Base-by-base conservation (phyloP, 1,140 invertebrate species). In the Drosophila bifasciata region DNA sequence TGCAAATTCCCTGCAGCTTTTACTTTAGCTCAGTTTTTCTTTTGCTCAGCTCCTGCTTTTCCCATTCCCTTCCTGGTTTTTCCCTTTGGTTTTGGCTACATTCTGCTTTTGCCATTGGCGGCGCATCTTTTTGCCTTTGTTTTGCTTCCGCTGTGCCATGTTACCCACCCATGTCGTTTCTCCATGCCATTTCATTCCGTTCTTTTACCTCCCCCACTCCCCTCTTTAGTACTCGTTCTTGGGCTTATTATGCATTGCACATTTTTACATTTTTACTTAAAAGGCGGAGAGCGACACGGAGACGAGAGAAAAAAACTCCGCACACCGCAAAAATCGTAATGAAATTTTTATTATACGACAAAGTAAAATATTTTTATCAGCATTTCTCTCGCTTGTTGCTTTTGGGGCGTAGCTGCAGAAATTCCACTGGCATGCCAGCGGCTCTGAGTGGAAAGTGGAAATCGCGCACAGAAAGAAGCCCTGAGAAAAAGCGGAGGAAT, bases 321-420 rank as follows among this genome's bases (percentile, higher is more conserved):
- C 72, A 70, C 74, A 88, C 81, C 83, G 83, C 83, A 86, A 86
- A 86, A 88, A 88, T 86, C 83, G 83, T 86, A 86, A 86, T 86
- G 83, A 86, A 86, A 86, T 86, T 86, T 86, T 86, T 86, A 86
- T 86, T 86, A 83, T 86, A 88, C 83, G 74, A 83, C 84, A 86
- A 88, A 86, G 83, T 83, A 79, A 88, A 89, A 81, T 86, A 88
- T 88, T 89, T 88, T 88, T 89, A 88, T 89, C 84, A 86, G 83
- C 81, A 76, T 83, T 88, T 86, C 74, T 86, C 74, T 49, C 83
- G 81, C 81, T 88, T 86, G 83, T 86, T 86, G 78, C 83, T 80
- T 68, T 77, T 76, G 57, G 66, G 60, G 56, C 63, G 66, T 17
- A 52, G 68, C 70, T n/a, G 64, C 40, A 52, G 50, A 86, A 74